Evolutionary conservation across 2,797 vertebrate species (phyloP), one percentile per base, ranked within the genome.

Genomic region (Phrynocephalus forsythii): DNA sequence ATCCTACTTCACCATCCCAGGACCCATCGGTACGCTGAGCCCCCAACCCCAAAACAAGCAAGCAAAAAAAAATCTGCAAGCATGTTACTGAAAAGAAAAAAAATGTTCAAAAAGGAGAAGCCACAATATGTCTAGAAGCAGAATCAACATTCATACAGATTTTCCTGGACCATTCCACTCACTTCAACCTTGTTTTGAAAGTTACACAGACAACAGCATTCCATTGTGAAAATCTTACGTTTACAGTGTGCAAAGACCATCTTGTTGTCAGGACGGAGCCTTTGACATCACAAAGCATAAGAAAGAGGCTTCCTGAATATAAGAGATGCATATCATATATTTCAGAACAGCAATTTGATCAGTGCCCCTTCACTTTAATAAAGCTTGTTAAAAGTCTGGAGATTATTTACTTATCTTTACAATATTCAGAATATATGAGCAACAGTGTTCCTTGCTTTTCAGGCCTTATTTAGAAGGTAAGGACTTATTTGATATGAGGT

Each of bases 401-500:
- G 78, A 88, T 24, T 26, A 33, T 69, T 69, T 76, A 81, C 2
- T 78, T 82, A 68, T 82, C 44, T 86, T 83, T 82, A 84, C 33
- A 75, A 30, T 44, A 20, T 13, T 79, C 11, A 18, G 4, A 89
- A 1, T 67, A 11, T 84, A 7, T 80, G 63, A 60, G 44, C 20
- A 87, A 26, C 28, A 0, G 13, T 56, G 69, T 69, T 76, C 22
- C 66, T 22, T 1, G 26, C 50, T 73, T 63, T 88, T 82, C 3
- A 30, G 75, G 5, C 33, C 60, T 85, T 68, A 26, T 87, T 92
- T 89, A 48, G 91, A 90, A 84, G 16, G 28, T 44, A 7, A 6
- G 33, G 9, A 72, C 87, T 84, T 86, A 88, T 85, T 48, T 56
- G 6, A 66, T 91, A 2, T 0, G 90, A 73, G 67, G 63, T 24